Evolutionary conservation across 2,888 invertebrate genomes (phyloP).

Genomic region (Stratiomys singularior): DNA sequence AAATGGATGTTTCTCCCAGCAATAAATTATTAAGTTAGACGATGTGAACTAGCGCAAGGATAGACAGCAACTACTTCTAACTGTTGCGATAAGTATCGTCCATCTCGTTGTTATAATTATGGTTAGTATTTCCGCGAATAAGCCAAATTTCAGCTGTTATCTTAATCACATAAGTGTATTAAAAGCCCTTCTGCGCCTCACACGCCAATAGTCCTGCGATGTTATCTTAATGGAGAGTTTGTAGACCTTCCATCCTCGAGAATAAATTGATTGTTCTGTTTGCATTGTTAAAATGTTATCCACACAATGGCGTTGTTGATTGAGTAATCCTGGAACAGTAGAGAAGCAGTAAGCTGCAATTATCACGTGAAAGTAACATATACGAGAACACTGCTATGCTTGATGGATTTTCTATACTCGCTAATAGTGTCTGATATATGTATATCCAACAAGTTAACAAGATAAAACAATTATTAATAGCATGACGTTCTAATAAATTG

Average conservation of each 20-base stretch:
- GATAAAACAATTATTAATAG: no score
- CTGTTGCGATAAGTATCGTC: not conserved
- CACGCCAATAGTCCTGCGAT: not conserved
- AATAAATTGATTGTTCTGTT: not conserved
- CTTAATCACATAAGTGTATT: not conserved
- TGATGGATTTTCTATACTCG: no score
- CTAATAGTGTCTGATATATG: no score
- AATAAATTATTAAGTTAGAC: no score
- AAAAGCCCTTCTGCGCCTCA: conserved; percentile 11
- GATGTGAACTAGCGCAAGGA: not conserved
- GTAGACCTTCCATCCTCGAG: not conserved
- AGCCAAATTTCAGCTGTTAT: not conserved
- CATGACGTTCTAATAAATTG: no score
- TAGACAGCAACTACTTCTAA: not conserved
- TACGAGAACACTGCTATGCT: no score
- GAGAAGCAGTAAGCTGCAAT: no score
- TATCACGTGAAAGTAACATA: no score
- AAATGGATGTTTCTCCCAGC: no score
- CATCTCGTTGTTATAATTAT: not conserved
- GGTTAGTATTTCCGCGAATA: not conserved
- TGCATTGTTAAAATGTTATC: not conserved
- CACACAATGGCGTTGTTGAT: not conserved
- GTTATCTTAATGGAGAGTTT: conserved; percentile 31
- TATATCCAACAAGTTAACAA: no score
- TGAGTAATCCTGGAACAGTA: no score